These are phyloP conservation scores for Anhinga rufa DNA, from an alignment of 2,113 vertebrate genomes.

Conservation along the genomic window DNA sequence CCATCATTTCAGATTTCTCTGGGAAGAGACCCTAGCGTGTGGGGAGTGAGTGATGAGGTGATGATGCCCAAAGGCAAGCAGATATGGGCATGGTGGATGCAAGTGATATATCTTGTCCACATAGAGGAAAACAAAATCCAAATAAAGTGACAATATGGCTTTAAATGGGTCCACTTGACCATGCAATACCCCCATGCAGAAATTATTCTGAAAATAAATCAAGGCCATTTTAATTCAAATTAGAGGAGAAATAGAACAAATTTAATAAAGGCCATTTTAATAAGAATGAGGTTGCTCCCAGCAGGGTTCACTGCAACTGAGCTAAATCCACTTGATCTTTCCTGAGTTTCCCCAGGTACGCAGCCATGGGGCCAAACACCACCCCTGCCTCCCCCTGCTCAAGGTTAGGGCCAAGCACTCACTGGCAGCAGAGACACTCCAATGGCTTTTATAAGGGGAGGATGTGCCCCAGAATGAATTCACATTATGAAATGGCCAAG, in stretches of 20 bases:
- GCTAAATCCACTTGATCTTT: neutral
- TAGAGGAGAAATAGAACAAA: neutral
- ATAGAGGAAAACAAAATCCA: neutral
- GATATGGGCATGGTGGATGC: neutral
- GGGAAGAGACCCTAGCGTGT: accelerated
- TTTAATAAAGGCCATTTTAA: neutral
- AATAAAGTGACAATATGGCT: neutral
- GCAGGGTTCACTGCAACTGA: neutral
- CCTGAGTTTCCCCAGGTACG: neutral
- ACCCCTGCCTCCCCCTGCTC: neutral
- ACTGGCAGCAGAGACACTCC: neutral
- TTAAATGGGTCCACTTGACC: neutral
- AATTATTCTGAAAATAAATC: neutral
- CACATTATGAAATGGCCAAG: neutral
- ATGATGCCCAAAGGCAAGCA: neutral
- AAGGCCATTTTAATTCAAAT: neutral
- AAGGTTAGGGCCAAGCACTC: neutral
- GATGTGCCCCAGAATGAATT: neutral
- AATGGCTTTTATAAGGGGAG: neutral
- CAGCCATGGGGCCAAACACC: neutral
- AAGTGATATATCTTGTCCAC: neutral
- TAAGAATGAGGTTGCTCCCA: neutral
- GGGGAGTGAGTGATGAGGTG: neutral
- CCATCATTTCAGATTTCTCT: neutral
- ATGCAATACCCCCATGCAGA: neutral